These are phyloP conservation scores for Nomada hirtipes DNA, from an alignment of 2,888 invertebrate species.

Conservation along the genomic window DNA sequence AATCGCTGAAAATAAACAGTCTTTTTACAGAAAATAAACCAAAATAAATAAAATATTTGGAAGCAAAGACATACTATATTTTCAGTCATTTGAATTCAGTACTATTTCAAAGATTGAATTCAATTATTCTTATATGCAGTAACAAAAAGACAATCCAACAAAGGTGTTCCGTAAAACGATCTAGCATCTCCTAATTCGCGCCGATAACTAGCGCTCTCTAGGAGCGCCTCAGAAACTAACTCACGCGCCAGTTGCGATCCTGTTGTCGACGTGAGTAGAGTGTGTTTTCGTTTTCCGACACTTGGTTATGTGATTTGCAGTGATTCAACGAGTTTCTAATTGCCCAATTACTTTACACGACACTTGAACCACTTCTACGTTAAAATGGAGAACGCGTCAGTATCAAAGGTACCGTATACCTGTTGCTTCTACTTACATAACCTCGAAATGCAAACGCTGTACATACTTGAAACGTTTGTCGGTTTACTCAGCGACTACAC, in stretches of 20 bases:
- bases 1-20: too few species aligned
- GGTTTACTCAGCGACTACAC: not conserved
- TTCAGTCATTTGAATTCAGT: too few species aligned
- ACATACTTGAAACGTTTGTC: not conserved
- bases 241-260: conserved; percentile 7
- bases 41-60: too few species aligned
- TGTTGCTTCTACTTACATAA: conserved; percentile 76
- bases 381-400: conserved; percentile 79
- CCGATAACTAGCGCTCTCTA: conserved; percentile 39
- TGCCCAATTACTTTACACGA: not conserved
- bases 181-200: not conserved
- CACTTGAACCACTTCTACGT: not conserved
- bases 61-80: too few species aligned
- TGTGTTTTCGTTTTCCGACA: not conserved
- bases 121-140: too few species aligned
- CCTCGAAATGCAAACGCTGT: conserved; percentile 61
- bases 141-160: too few species aligned
- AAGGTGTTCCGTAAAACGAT: too few species aligned
- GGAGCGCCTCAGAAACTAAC: conserved; percentile 27
- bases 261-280: fast-evolving
- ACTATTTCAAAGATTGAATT: too few species aligned
- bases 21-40: too few species aligned
- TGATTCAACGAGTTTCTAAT: not conserved
- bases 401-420: conserved; percentile 80
- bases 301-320: not conserved